Percentiles rank a stretch among this genome's conserved stretches.
phyloP scores from a whole-genome alignment of 1,140 invertebrate species.

The Tetramorium simillimum region DNA sequence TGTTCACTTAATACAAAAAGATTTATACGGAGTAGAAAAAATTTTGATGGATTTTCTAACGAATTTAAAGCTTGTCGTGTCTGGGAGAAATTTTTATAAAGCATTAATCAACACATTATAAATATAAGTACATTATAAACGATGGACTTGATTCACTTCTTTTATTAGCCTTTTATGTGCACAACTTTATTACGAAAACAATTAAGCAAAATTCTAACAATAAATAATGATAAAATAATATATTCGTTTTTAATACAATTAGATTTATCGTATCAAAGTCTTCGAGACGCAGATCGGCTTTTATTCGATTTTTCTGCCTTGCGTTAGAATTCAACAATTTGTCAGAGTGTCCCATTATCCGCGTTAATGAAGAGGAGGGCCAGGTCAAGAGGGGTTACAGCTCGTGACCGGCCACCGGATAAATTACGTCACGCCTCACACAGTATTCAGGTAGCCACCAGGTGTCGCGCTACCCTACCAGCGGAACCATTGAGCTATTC shows the following conservation, averaged over 20 bases:
- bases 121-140: background rate
- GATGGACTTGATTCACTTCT: background rate
- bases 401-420: slow-evolving; percentile 13
- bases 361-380: slow-evolving; percentile 54
- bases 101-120: background rate
- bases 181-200: background rate
- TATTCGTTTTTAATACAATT: slow-evolving; percentile 1
- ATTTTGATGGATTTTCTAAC: background rate
- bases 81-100: background rate
- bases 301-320: background rate
- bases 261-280: background rate
- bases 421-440: slow-evolving; percentile 75
- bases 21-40: background rate
- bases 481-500: slow-evolving; percentile 59
- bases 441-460: slow-evolving; percentile 73
- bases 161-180: background rate
- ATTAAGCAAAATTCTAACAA: background rate
- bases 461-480: slow-evolving; percentile 68
- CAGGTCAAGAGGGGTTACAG: slow-evolving; percentile 24
- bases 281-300: background rate
- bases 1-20: background rate
- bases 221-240: background rate
- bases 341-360: slow-evolving; percentile 24
- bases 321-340: slow-evolving; percentile 37
- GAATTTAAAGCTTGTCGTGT: background rate